phyloP scores from a whole-genome alignment of 2,888 invertebrate species.

The Melieria crassipennis region DNA sequence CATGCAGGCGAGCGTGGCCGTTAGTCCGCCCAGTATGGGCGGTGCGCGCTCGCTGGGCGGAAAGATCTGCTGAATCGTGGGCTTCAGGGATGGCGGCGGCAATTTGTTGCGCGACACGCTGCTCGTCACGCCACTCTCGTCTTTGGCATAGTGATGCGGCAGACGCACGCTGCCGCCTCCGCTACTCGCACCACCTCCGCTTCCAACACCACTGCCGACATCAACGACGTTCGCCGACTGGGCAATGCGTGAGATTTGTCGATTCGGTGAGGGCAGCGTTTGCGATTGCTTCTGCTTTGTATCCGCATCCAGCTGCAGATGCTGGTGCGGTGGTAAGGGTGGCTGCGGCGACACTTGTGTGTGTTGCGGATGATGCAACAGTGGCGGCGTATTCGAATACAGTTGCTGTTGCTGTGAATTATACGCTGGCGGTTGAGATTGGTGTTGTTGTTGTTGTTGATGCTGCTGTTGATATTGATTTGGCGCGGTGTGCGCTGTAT shows the following conservation, averaged over 20 bases:
- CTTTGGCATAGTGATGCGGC: conserved; percentile 42
- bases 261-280: conserved; percentile 59
- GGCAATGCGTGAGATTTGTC: conserved; percentile 59
- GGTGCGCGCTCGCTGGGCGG: conserved; percentile 61
- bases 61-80: conserved; percentile 66
- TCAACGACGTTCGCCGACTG: conserved; percentile 37
- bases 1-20: conserved; percentile 64
- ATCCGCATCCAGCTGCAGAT: conserved; percentile 54
- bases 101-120: conserved; percentile 48
- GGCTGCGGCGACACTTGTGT: conserved; percentile 52
- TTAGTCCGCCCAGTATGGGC: conserved; percentile 42
- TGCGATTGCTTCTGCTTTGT: conserved; percentile 60
- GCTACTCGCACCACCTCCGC: conserved; percentile 44
- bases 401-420: conserved; percentile 48
- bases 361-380: conserved; percentile 38
- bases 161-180: conserved; percentile 39
- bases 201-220: background rate
- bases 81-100: conserved; percentile 57
- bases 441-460: conserved; percentile 37
- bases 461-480: conserved; percentile 41
- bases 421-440: conserved; percentile 41
- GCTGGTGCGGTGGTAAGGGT: conserved; percentile 53
- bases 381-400: conserved; percentile 56
- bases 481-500: conserved; percentile 46
- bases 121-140: conserved; percentile 35